Evolutionary conservation across 1,140 invertebrate species (phyloP), one percentile per base, ranked within the genome.

Genomic region (Limonius californicus): DNA sequence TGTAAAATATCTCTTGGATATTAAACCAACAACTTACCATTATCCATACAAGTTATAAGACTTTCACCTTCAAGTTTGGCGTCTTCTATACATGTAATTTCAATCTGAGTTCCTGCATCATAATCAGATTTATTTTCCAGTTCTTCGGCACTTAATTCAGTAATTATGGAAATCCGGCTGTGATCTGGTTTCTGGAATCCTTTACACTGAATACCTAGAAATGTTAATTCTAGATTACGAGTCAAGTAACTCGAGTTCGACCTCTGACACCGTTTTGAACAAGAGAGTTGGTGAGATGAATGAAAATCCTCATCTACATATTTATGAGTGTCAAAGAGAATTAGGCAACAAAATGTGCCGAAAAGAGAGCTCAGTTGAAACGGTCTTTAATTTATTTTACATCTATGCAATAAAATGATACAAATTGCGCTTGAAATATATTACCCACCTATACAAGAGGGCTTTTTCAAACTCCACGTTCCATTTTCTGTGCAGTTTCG

Each of bases 401-500:
- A n/a, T n/a, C n/a, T n/a, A n/a, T n/a, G n/a, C n/a, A n/a, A n/a
- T n/a, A n/a, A n/a, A n/a, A n/a, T n/a, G n/a, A n/a, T n/a, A n/a
- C n/a, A n/a, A n/a, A n/a, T n/a, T n/a, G n/a, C n/a, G n/a, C n/a
- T n/a, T n/a, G n/a, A n/a, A n/a, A n/a, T n/a, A n/a, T n/a, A n/a
- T n/a, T 27, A 27, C 3, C 19, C 69, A 81, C 80, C 79, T 63
- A 77, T 65, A 67, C 82, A 84, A 55, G 71, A 66, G 11, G 82
- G 81, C 43, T 75, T 65, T 14, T 72, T 54, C 2, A 79, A 79
- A 64, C 68, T 78, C 84, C 84, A 85, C n/a, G 67, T 76, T 19
- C 82, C 82, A 63, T 81, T 74, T 35, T 75, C 76, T 14, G 74
- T 72, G 68, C 85, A 87, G 14, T 72, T 70, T 59, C 80, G 70